These are phyloP conservation scores for Xylota sylvarum DNA, from an alignment of 2,888 invertebrate genomes.

Conservation along the genomic window DNA sequence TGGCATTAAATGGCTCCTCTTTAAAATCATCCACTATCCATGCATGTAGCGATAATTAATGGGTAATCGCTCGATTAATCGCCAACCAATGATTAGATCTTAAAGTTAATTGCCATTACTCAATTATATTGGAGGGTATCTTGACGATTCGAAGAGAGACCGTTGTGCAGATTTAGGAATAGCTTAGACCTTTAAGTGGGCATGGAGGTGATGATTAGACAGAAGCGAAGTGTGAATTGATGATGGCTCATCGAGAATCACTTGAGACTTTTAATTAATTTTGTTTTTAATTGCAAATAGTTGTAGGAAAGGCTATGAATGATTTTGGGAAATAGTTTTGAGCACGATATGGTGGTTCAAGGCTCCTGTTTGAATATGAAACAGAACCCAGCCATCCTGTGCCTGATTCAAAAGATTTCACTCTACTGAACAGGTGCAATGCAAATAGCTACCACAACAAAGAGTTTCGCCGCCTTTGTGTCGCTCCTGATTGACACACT, in stretches of 20 bases:
- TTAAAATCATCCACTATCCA: not conserved
- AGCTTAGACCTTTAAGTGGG: constrained; percentile 1
- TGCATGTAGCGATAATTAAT: constrained; percentile 27
- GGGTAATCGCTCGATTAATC: constrained; percentile 52
- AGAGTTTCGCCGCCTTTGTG: constrained; percentile 58
- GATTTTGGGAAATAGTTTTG: not conserved
- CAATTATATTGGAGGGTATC: constrained; percentile 11
- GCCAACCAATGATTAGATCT: constrained; percentile 44
- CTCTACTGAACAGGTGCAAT: constrained; percentile 53
- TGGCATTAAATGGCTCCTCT: constrained; percentile 13
- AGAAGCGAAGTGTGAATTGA: constrained; percentile 10
- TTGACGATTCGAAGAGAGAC: no score
- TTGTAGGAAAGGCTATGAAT: not conserved
- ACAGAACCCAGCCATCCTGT: not conserved
- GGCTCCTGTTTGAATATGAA: not conserved
- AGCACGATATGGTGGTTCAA: not conserved
- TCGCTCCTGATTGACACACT: constrained; percentile 66
- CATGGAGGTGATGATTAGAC: constrained; percentile 3
- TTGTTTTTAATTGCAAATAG: not conserved
- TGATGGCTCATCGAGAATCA: not conserved
- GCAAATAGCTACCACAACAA: constrained; percentile 40
- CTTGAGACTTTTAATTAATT: not conserved
- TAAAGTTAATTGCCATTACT: constrained; percentile 51
- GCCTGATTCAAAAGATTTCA: constrained; percentile 37
- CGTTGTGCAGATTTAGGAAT: constrained; percentile 4